A percentile compares a stretch with the other conserved stretches of the same genome.
phyloP scores from a whole-genome alignment of 2,797 vertebrate genomes.

The Taeniopygia guttata region DNA sequence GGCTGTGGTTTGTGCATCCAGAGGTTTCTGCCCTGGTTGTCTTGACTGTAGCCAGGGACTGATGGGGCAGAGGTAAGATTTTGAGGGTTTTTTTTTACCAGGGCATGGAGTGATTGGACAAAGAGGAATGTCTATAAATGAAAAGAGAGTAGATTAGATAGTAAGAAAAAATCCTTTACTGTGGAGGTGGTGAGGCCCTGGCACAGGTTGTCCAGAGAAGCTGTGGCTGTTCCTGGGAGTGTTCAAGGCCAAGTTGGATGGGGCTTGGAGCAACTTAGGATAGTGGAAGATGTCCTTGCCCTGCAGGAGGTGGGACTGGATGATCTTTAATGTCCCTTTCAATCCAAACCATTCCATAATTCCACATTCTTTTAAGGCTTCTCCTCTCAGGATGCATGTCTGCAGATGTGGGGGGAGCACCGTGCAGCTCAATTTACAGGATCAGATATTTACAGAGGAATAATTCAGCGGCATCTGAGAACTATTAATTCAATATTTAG shows the following conservation, averaged over 20 bases:
- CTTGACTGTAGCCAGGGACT: neutral
- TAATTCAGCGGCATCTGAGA: neutral
- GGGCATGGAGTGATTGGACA: too few relatives aligned
- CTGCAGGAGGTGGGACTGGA: neutral
- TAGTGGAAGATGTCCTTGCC: neutral
- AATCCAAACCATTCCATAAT: neutral
- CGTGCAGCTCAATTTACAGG: neutral
- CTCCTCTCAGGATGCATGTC: neutral
- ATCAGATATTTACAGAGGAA: neutral
- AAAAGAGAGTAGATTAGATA: neutral
- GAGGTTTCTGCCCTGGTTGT: neutral
- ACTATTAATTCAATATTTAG: neutral
- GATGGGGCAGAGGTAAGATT: neutral
- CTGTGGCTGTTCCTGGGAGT: neutral
- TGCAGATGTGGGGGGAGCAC: neutral
- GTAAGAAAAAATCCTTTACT: neutral
- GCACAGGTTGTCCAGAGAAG: neutral
- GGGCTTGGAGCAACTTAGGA: neutral
- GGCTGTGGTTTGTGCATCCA: neutral
- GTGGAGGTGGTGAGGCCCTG: neutral
- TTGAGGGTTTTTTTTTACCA: neutral
- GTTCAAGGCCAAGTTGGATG: rapidly evolving
- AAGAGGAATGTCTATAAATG: neutral
- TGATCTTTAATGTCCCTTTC: neutral
- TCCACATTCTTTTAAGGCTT: neutral